Conservation (phyloP, 2,113 vertebrate species). For the Chlamydotis undulata region DNA sequence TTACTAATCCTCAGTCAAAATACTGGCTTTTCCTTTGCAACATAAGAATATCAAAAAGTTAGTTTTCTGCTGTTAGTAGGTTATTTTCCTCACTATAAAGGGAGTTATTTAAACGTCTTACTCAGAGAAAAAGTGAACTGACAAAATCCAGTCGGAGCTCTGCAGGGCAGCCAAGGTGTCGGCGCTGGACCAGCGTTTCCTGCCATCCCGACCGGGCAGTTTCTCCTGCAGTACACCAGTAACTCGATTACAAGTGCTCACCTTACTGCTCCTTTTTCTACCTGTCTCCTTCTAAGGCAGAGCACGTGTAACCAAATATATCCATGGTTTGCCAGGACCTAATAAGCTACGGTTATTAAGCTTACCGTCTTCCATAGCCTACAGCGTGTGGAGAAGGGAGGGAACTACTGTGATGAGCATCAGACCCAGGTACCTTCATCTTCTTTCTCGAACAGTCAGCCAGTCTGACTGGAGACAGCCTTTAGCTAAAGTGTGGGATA, state of each 20-base stretch:
- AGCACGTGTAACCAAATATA: background rate
- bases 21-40: background rate
- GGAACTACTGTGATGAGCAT: background rate
- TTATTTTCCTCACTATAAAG: background rate
- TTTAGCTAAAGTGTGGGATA: background rate
- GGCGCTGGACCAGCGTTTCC: background rate
- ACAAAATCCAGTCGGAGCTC: background rate
- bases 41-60: background rate
- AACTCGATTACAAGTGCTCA: background rate
- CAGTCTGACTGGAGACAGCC: background rate
- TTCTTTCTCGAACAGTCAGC: background rate
- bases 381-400: background rate
- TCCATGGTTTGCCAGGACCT: background rate
- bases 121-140: background rate
- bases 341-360: background rate
- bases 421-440: background rate
- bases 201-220: accelerated
- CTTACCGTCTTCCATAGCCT: background rate
- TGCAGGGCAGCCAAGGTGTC: background rate
- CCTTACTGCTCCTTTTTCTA: background rate
- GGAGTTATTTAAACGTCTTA: background rate
- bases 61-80: background rate
- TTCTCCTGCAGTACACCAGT: background rate
- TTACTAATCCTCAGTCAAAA: background rate
- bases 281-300: background rate